phyloP scores from a whole-genome alignment of 1,140 invertebrate species.

The Lordiphosa collinella region DNA sequence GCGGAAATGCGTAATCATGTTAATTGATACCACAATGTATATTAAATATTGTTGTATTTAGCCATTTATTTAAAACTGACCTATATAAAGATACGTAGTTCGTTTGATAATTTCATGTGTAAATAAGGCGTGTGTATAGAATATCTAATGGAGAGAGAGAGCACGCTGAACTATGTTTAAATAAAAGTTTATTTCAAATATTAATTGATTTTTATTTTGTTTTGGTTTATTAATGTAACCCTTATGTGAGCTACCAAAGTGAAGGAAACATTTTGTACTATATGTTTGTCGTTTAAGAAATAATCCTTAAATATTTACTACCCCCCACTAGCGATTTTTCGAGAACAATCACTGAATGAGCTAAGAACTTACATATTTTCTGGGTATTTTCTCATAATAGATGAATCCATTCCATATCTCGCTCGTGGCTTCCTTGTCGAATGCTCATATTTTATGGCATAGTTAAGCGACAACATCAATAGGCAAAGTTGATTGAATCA shows the following conservation, averaged over 20 bases:
- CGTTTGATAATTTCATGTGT: slow-evolving; percentile 58
- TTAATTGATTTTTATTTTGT: slow-evolving; percentile 3
- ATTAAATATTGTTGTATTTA: slow-evolving; percentile 46
- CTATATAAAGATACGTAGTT: slow-evolving; percentile 35
- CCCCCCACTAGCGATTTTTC: too few relatives aligned
- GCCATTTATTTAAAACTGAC: slow-evolving; percentile 50
- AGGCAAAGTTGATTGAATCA: too few relatives aligned
- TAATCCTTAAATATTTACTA: too few relatives aligned
- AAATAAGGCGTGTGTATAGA: slow-evolving; percentile 30
- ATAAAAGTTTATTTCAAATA: slow-evolving; percentile 49
- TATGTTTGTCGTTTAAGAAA: too few relatives aligned
- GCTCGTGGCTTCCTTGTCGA: too few relatives aligned
- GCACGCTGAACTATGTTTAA: slow-evolving; percentile 50
- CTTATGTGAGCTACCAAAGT: slow-evolving; percentile 8
- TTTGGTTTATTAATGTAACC: neutral
- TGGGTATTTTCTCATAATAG: too few relatives aligned
- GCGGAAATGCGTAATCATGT: neutral
- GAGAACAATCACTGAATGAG: too few relatives aligned
- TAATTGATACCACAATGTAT: slow-evolving; percentile 27
- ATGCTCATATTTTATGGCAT: too few relatives aligned
- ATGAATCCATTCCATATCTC: too few relatives aligned
- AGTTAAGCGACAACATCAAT: too few relatives aligned
- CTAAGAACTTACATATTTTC: too few relatives aligned
- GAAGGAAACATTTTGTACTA: too few relatives aligned
- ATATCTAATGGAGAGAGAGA: slow-evolving; percentile 1